Percentiles rank a stretch among this genome's conserved stretches.
These are phyloP conservation scores for Patella caerulea DNA, from an alignment of 2,888 invertebrate genomes.

Conservation along the genomic window DNA sequence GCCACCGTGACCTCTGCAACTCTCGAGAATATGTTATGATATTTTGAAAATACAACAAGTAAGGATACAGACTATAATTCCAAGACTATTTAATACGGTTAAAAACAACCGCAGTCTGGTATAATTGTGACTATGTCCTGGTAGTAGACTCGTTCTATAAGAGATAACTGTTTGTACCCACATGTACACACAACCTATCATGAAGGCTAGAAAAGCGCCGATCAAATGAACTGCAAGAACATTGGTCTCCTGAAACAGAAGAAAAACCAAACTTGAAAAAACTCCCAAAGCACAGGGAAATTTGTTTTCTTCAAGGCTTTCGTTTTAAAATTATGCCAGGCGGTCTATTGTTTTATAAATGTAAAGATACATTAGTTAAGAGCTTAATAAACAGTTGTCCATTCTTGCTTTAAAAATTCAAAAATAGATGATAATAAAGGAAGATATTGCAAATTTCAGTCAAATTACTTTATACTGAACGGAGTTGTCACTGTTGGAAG, in stretches of 20 bases:
- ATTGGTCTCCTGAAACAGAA: conserved; percentile 76
- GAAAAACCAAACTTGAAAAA: background rate
- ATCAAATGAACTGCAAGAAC: conserved; percentile 79
- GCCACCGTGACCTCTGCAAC: too few species aligned
- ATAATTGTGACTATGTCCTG: conserved; percentile 41
- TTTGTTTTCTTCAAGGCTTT: background rate
- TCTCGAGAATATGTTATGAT: too few species aligned
- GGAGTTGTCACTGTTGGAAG: too few species aligned
- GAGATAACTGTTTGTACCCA: conserved; percentile 80
- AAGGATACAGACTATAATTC: conserved; percentile 68
- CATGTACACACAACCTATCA: conserved; percentile 83
- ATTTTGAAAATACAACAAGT: background rate
- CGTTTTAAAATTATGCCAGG: background rate
- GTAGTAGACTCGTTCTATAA: conserved; percentile 72
- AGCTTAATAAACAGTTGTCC: too few species aligned
- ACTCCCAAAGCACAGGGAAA: background rate
- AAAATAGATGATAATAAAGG: too few species aligned
- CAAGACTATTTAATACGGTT: conserved; percentile 73
- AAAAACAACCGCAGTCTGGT: conserved; percentile 60
- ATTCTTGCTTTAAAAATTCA: too few species aligned
- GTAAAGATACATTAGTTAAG: too few species aligned
- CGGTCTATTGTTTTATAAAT: too few species aligned
- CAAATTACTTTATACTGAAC: too few species aligned
- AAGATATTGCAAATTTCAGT: too few species aligned
- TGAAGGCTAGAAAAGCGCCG: conserved; percentile 83